A percentile compares a stretch with the other conserved stretches of the same genome.
These are phyloP conservation scores for Nomada fabriciana DNA, from an alignment of 2,888 invertebrate species.

Conservation along the genomic window DNA sequence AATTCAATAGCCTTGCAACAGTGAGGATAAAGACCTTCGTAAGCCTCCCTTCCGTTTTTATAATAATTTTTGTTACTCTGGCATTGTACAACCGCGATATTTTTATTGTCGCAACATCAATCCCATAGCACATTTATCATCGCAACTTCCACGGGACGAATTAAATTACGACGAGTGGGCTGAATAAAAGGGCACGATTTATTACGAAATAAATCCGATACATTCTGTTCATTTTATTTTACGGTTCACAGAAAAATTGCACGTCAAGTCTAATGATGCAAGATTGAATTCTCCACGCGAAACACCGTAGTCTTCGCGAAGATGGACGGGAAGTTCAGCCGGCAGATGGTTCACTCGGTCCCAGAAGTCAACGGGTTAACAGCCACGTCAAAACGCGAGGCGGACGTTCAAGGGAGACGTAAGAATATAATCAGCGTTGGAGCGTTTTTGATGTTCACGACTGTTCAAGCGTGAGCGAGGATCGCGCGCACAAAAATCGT, in stretches of 20 bases:
- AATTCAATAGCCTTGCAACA: not conserved
- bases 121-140: too few relatives aligned
- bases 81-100: not conserved
- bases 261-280: not conserved
- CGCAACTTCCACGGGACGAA: not conserved
- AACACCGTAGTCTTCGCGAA: not conserved
- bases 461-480: slow-evolving; percentile 26
- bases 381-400: not conserved
- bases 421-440: slow-evolving; percentile 26
- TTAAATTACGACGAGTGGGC: not conserved
- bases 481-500: slow-evolving; percentile 25
- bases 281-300: not conserved
- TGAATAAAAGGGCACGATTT: not conserved
- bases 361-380: slow-evolving; percentile 7
- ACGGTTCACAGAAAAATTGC: not conserved
- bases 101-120: not conserved
- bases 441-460: slow-evolving; percentile 25
- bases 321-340: not conserved
- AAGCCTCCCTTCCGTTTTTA: not conserved
- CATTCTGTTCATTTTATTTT: not conserved
- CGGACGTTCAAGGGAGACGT: not conserved
- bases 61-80: not conserved
- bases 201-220: not conserved
- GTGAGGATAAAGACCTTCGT: not conserved
- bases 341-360: not conserved